A percentile compares a stretch with the other conserved stretches of the same genome.
Evolutionary conservation across 1,140 invertebrate species (phyloP).

Genomic region (Sarcophaga bullata): DNA sequence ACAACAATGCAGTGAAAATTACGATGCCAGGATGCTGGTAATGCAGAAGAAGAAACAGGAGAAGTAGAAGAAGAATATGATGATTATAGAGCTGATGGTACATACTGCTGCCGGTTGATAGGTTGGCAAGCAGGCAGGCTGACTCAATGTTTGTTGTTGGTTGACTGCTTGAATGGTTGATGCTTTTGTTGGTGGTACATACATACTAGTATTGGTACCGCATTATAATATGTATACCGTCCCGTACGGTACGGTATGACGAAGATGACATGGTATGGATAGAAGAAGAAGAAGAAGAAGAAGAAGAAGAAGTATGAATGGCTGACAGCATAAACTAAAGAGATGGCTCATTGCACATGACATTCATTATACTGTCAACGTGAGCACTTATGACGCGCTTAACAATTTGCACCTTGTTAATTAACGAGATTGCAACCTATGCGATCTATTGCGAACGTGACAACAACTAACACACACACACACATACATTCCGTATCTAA

Average conservation of each 20-base stretch:
- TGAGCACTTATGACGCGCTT: constrained; percentile 57
- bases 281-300: too few species aligned
- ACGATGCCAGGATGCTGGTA: constrained; percentile 14
- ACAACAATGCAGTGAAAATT: constrained; percentile 17
- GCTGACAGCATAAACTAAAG: constrained; percentile 19
- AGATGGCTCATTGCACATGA: constrained; percentile 42
- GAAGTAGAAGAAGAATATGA: neutral
- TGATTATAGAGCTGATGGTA: neutral
- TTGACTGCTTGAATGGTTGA: neutral
- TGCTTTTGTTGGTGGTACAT: neutral
- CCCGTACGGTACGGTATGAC: neutral
- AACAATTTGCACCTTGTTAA: constrained; percentile 66
- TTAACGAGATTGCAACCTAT: constrained; percentile 63
- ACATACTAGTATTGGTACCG: neutral
- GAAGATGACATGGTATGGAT: neutral
- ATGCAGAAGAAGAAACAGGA: neutral
- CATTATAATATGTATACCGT: neutral
- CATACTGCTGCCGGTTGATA: neutral
- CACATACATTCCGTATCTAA: neutral
- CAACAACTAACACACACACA: constrained; percentile 23
- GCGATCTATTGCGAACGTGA: constrained; percentile 43
- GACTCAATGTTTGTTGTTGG: neutral
- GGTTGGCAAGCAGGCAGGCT: neutral
- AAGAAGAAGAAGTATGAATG: neutral
- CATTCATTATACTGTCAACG: constrained; percentile 65